Base-by-base conservation (phyloP, 2,797 vertebrate species). In the Benthosema pterotum region DNA sequence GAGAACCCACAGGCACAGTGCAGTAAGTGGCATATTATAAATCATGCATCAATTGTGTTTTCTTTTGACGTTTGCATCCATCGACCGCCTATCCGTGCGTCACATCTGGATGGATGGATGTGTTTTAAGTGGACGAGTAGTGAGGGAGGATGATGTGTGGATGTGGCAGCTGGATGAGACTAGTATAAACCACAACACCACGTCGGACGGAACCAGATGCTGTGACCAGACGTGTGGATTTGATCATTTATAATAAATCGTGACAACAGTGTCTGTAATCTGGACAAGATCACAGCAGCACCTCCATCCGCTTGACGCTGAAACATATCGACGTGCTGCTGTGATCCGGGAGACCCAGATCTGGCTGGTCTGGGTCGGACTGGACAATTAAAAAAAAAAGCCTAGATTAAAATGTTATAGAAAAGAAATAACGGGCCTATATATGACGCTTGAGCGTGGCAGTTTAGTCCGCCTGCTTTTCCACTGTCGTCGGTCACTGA, bases 101-200 rank as follows among this genome's bases (percentile, higher is more conserved):
- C 6, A 52, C 28, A 56, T 42, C 22, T 17, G 19, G 42, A 22
- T 3, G 12, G 12, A 19, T 47, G 43, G 13, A 15, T 46, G 12
- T 46, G 45, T 13, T n/a, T 46, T n/a, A 46, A 13, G 12, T 46
- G 45, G 12, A 12, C 28, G 6, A 7, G 28, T 8, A n/a, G n/a
- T n/a, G n/a, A n/a, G n/a, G 28, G 15, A 6, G 57, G 38, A 54
- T 17, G 57, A 67, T 69, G 63, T 80, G 88, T 78, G 78, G 86
- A 91, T 92, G 88, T 90, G 88, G 86, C 90, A 83, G 32, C 32
- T 38, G 72, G 72, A 69, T 79, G 78, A 69, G 86, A 86, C 75
- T 88, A 86, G 87, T 83, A 32, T 32, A 6, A 45, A 12, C 2
- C 45, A 46, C 45, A 46, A n/a, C 12, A 46, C 32, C 32, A 38